Evolutionary conservation across 2,797 vertebrate genomes (phyloP).

Genomic region (Salmo trutta): DNA sequence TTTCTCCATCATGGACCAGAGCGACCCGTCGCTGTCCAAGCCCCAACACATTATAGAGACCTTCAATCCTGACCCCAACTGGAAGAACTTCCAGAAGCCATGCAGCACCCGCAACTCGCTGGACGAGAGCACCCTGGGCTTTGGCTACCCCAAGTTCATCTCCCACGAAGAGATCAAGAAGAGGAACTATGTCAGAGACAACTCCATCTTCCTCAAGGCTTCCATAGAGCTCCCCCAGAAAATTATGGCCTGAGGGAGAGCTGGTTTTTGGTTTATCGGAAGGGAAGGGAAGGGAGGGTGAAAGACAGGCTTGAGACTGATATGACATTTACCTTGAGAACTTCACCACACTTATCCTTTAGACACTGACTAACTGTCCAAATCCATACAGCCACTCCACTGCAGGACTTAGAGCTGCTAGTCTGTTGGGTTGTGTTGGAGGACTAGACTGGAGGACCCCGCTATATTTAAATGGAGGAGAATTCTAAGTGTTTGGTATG

Average conservation of each 20-base stretch:
- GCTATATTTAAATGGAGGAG: slow-evolving; percentile 52
- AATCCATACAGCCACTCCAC: slow-evolving; percentile 48
- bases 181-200: slow-evolving; percentile 95
- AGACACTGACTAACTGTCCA: slow-evolving; percentile 62
- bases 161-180: slow-evolving; percentile 98
- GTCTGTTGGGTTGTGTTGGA: slow-evolving; percentile 60
- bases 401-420: slow-evolving; percentile 48
- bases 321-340: slow-evolving; percentile 52
- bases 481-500: slow-evolving; percentile 64
- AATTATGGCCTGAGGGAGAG: slow-evolving; percentile 71
- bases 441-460: slow-evolving; percentile 55
- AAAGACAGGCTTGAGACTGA: slow-evolving; percentile 47
- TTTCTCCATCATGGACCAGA: slow-evolving; percentile 98
- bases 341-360: slow-evolving; percentile 61
- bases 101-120: slow-evolving; percentile 85
- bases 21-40: slow-evolving; percentile 95
- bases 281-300: slow-evolving; percentile 46
- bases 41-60: slow-evolving; percentile 98
- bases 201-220: slow-evolving; percentile 93
- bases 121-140: slow-evolving; percentile 96
- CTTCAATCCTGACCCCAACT: slow-evolving; percentile 97
- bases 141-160: slow-evolving; percentile 98
- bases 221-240: slow-evolving; percentile 97
- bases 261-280: slow-evolving; percentile 24
- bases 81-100: slow-evolving; percentile 99